Evolutionary conservation across 2,888 invertebrate species (phyloP), one percentile per base, ranked within the genome.

Genomic region (Strigamia transsilvanica): DNA sequence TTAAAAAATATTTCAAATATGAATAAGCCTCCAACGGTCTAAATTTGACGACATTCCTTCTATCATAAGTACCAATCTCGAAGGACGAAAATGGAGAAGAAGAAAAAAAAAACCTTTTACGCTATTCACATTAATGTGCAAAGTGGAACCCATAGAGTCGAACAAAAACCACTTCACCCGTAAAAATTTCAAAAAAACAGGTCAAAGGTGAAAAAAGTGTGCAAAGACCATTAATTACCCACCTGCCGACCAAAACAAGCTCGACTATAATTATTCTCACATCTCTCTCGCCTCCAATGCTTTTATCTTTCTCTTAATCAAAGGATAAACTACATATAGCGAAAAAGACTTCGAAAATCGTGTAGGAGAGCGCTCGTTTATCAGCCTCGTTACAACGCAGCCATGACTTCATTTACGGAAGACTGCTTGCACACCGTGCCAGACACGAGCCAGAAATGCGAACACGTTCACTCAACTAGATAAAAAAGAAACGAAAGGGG

Each of bases 361-460:
- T 66, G 66, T 66, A 66, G 66, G 66, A 27, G 66, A 66, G 51
- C 51, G n/a, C 51, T 18, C 51, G 51, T 18, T 18, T 51, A 66
- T 66, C 66, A 66, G 23, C 66, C 66, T 66, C 66, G 27, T 27
- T 66, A 66, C 32, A 66, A 27, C 66, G 27, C 10, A 66, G 32
- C 66, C 66, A 66, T 66, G 66, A 66, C 66, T 66, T 66, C 66
- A 66, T 66, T 66, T 66, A 66, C 66, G 66, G 66, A 66, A 66
- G 66, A 66, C 12, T 66, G 66, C 66, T 27, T 13, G 66, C 66
- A 32, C 66, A 66, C 66, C 66, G 66, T 66, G 66, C 66, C 66
- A 66, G 66, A 66, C 66, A 66, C 66, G 66, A 66, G 66, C 66
- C 66, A 66, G 66, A 23, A 66, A 66, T 66, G 66, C 66, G 66